phyloP scores from a whole-genome alignment of 2,797 vertebrate species.

The Coendou prehensilis region DNA sequence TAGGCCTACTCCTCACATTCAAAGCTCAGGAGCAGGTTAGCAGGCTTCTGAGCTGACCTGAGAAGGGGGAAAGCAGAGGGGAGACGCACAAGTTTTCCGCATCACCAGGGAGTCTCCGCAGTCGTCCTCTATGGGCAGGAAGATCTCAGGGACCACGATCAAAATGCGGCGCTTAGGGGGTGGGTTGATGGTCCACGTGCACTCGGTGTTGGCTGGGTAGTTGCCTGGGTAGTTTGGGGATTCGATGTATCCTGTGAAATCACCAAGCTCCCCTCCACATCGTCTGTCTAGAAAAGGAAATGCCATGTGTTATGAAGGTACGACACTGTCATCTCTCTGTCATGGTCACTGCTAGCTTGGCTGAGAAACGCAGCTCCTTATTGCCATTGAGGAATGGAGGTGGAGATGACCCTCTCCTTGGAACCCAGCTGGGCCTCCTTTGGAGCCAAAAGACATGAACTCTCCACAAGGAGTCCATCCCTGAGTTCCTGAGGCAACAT shows the following conservation, averaged over 20 bases:
- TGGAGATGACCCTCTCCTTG: neutral
- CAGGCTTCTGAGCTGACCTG: constrained; percentile 13
- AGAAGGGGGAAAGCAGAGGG: neutral
- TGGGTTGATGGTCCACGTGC: constrained; percentile 97
- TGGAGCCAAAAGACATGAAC: neutral
- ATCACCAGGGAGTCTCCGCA: constrained; percentile 99
- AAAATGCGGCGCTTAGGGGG: constrained; percentile 97
- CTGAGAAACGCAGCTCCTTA: neutral
- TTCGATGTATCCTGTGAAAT: constrained; percentile 97
- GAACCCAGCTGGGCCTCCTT: neutral
- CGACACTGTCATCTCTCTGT: neutral
- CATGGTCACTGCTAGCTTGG: neutral
- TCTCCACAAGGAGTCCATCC: neutral
- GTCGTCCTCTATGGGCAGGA: constrained; percentile 97
- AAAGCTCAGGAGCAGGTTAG: neutral
- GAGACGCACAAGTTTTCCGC: constrained; percentile 97
- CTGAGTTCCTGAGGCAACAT: neutral
- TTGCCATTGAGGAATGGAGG: neutral
- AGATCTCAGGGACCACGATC: constrained; percentile 98
- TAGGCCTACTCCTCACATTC: constrained; percentile 25
- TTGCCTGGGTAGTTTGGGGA: constrained; percentile 99
- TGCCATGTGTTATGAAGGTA: neutral
- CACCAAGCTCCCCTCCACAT: constrained; percentile 97
- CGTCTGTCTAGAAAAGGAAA: constrained; percentile 93
- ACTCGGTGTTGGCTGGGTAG: constrained; percentile 97